Evolutionary conservation across 2,888 invertebrate genomes (phyloP).

Genomic region (Gonocerus acuteangulatus): DNA sequence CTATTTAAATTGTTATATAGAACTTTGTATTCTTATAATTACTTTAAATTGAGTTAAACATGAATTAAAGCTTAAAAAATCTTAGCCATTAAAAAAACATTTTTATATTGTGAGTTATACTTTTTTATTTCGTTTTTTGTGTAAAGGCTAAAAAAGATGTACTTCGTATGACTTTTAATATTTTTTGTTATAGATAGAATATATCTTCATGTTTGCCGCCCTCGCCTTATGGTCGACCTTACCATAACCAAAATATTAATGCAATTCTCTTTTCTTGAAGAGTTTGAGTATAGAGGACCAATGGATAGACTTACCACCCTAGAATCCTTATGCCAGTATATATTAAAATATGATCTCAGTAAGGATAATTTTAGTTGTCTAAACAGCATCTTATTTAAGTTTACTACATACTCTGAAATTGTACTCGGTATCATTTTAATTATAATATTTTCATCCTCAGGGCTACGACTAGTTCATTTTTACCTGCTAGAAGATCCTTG

Average conservation of each 20-base stretch:
- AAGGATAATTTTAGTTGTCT: background rate
- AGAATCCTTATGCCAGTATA: background rate
- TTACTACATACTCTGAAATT: background rate
- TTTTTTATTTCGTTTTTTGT: no score
- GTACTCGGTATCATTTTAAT: no score
- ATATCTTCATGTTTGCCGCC: constrained; percentile 7
- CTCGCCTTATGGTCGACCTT: constrained; percentile 3
- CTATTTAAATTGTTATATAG: no score
- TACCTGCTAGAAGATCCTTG: constrained; percentile 12
- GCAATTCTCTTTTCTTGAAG: constrained; percentile 5
- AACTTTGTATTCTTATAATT: no score
- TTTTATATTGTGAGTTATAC: no score
- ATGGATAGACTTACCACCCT: constrained; percentile 4
- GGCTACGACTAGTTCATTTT: background rate
- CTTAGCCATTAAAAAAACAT: no score
- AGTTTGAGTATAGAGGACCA: constrained; percentile 14
- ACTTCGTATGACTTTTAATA: no score
- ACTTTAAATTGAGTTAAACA: no score
- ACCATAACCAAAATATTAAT: constrained; percentile 4
- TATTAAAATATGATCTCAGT: background rate
- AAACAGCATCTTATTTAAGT: background rate
- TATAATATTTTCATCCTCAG: background rate
- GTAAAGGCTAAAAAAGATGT: no score
- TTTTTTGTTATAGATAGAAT: constrained; percentile 13
- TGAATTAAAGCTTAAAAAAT: no score